Base-by-base conservation (phyloP, 2,888 invertebrate genomes). In the Teleiodes luculella region DNA sequence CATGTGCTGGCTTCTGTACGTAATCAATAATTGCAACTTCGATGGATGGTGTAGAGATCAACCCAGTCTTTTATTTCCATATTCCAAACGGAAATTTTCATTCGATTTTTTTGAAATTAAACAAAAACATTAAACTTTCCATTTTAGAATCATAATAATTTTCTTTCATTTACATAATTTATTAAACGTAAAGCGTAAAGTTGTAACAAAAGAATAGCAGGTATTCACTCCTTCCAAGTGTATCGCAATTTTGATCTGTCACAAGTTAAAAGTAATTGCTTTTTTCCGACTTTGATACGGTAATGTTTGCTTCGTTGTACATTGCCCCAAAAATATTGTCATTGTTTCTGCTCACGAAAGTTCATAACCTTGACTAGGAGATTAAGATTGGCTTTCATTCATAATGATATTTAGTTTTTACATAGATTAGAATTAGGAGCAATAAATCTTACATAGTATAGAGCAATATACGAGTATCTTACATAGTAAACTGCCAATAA, bases 251-350 rank as follows among this genome's bases (percentile, higher is more conserved):
- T n/a, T 43, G 43, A 43, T 11, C 24, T 7, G n/a, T 13, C n/a
- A 8, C 5, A 10, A 16, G 39, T 39, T 8, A 16, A 18, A 14
- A 39, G 36, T 6, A 37, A 14, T 37, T 37, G 16, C 3, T 1
- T 41, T 4, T 20, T n/a, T 43, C n/a, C n/a, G 18, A 18, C 18
- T 43, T 43, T 43, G 43, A 43, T 24, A 43, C 3, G 6, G 6
- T 24, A 28, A 20, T 43, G 43, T 20, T n/a, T 43, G 43, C 24
- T 43, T 11, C 20, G 11, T n/a, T 20, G 30, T 35, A 18, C 20
- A 46, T 31, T 31, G 46, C 46, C 31, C 31, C 4, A 46, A 31
- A 46, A 46, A 46, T 24, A 7, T 16, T 46, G 46, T 46, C 39
- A 39, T 8, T 39, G 39, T 14, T 16, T 8, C 10, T 39, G 16